Evolutionary conservation across 2,888 invertebrate species (phyloP).

Genomic region (Lasiommata megera): DNA sequence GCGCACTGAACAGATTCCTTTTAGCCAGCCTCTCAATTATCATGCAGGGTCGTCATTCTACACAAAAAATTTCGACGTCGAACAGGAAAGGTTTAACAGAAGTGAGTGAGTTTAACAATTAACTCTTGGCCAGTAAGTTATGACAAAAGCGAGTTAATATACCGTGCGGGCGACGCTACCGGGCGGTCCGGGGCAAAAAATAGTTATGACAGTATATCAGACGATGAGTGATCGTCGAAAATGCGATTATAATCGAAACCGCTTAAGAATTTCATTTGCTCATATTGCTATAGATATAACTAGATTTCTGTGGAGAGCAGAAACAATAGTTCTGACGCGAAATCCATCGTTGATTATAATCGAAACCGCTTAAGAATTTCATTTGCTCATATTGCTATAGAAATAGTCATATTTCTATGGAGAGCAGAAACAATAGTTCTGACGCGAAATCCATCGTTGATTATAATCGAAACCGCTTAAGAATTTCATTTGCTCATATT

Average conservation of each 20-base stretch:
- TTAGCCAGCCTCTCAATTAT: not conserved
- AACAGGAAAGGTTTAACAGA: slow-evolving; percentile 27
- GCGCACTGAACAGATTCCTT: too few relatives aligned
- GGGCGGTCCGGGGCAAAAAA: slow-evolving; percentile 57
- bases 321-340: too few relatives aligned
- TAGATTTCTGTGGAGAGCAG: too few relatives aligned
- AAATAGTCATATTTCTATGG: too few relatives aligned
- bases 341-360: too few relatives aligned
- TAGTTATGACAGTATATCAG: slow-evolving; percentile 27
- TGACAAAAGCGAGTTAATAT: slow-evolving; percentile 54
- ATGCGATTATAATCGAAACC: slow-evolving; percentile 13
- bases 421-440: too few relatives aligned
- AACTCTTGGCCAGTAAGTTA: slow-evolving; percentile 65
- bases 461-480: too few relatives aligned
- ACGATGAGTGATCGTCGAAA: slow-evolving; percentile 23
- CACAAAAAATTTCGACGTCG: slow-evolving; percentile 1
- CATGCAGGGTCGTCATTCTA: not conserved
- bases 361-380: too few relatives aligned
- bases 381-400: too few relatives aligned
- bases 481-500: too few relatives aligned
- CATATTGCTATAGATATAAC: too few relatives aligned
- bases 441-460: too few relatives aligned
- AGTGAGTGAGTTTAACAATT: slow-evolving; percentile 45
- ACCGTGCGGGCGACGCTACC: slow-evolving; percentile 53
- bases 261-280: not conserved